Conservation (phyloP, 1,140 invertebrate genomes). For the Trachymyrmex cornetzi region DNA sequence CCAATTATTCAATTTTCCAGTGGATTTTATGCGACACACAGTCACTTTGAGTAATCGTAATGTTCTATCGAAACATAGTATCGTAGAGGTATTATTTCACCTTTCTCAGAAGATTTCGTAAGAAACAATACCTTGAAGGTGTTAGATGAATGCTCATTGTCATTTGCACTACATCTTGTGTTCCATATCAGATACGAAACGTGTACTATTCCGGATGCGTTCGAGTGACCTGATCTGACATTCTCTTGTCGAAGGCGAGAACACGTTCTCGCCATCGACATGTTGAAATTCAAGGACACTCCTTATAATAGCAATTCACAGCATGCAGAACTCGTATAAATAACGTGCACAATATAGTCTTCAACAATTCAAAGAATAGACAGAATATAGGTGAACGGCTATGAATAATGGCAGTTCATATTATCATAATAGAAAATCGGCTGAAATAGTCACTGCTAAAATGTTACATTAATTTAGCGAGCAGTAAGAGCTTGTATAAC, state of each 20-base stretch:
- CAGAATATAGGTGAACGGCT: not conserved
- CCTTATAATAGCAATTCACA: not conserved
- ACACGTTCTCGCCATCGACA: not conserved
- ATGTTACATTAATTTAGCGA: not conserved
- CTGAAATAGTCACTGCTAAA: no score
- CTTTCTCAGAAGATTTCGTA: slow-evolving; percentile 5
- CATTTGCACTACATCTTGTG: not conserved
- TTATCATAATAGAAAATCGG: not conserved
- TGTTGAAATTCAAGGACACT: slow-evolving; percentile 29
- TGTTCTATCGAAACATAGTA: not conserved
- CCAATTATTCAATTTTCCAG: slow-evolving; percentile 33
- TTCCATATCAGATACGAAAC: not conserved
- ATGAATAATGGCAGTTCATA: not conserved
- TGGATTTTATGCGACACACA: not conserved
- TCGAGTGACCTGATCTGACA: slow-evolving; percentile 27
- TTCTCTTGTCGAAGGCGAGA: slow-evolving; percentile 14
- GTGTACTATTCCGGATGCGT: slow-evolving; percentile 26
- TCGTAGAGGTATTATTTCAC: no score
- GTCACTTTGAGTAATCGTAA: not conserved
- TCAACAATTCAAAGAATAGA: not conserved
- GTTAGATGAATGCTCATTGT: not conserved
- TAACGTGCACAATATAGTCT: not conserved
- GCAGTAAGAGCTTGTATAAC: not conserved
- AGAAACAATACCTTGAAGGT: not conserved
- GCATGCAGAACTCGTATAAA: not conserved